Percentiles rank a stretch among this genome's conserved stretches.
Evolutionary conservation across 2,797 vertebrate genomes (phyloP).

Genomic region (Gambusia yucatana): DNA sequence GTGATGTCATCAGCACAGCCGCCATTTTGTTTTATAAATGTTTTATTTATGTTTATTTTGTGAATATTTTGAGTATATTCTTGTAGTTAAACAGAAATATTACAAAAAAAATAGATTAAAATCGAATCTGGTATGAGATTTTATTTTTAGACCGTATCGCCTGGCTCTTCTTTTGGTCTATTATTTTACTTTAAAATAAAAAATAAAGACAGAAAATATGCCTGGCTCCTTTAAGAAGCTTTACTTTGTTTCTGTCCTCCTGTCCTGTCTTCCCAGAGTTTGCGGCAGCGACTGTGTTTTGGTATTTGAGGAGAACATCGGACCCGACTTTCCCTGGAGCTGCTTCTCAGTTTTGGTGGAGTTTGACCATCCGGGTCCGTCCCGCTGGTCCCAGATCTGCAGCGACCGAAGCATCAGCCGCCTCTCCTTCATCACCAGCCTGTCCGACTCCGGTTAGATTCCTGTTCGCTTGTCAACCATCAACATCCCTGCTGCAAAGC

Average conservation of each 20-base stretch:
- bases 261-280: conserved; percentile 69
- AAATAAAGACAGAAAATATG: no score
- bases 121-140: no score
- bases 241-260: neutral
- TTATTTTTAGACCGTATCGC: no score
- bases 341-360: conserved; percentile 89
- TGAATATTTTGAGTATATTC: no score
- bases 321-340: conserved; percentile 90
- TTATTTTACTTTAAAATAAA: no score
- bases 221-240: neutral
- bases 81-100: no score
- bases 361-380: conserved; percentile 85
- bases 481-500: no score
- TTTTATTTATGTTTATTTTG: no score
- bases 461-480: neutral
- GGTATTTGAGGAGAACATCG: conserved; percentile 84
- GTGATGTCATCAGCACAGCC: no score
- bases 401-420: conserved; percentile 82
- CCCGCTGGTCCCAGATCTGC: conserved; percentile 86
- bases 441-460: conserved; percentile 72
- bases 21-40: no score
- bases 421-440: conserved; percentile 79
- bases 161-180: no score
- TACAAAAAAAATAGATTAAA: no score
- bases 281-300: conserved; percentile 79